These are phyloP conservation scores for Pemphredon lugubris DNA, from an alignment of 2,888 invertebrate species.

Conservation along the genomic window DNA sequence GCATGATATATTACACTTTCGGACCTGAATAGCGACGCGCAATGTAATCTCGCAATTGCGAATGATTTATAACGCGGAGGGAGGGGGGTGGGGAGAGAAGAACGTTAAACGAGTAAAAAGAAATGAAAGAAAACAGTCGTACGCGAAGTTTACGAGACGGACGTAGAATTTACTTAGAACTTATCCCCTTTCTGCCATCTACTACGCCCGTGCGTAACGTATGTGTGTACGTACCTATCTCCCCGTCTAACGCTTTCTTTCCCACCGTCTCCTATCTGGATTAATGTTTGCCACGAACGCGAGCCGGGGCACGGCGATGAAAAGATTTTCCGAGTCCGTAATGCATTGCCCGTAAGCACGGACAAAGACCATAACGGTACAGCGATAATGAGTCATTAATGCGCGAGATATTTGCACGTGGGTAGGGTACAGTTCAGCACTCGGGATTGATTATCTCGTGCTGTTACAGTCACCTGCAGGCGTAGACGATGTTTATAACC, in stretches of 20 bases:
- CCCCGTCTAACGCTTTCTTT: not conserved
- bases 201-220: not conserved
- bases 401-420: conserved; percentile 64
- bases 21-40: not conserved
- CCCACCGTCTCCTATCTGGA: conserved; percentile 23
- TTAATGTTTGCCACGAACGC: conserved; percentile 51
- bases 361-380: conserved; percentile 64
- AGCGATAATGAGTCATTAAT: conserved; percentile 69
- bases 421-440: conserved; percentile 37
- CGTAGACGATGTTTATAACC: conserved; percentile 67
- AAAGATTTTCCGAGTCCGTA: conserved; percentile 64
- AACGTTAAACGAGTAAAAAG: too few relatives aligned
- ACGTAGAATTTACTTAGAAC: conserved; percentile 15
- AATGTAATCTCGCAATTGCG: conserved; percentile 3
- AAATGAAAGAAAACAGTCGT: conserved; percentile 14
- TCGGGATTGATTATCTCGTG: conserved; percentile 67
- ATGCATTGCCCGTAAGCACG: conserved; percentile 61
- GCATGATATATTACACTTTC: not conserved
- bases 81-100: not conserved
- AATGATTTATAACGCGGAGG: conserved; percentile 20
- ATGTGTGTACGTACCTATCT: not conserved
- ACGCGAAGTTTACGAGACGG: conserved; percentile 6
- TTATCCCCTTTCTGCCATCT: conserved; percentile 1
- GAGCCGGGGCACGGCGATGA: conserved; percentile 51
- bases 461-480: conserved; percentile 68